Evolutionary conservation across 2,113 vertebrate species (phyloP).

Genomic region (Orthonyx spaldingii): DNA sequence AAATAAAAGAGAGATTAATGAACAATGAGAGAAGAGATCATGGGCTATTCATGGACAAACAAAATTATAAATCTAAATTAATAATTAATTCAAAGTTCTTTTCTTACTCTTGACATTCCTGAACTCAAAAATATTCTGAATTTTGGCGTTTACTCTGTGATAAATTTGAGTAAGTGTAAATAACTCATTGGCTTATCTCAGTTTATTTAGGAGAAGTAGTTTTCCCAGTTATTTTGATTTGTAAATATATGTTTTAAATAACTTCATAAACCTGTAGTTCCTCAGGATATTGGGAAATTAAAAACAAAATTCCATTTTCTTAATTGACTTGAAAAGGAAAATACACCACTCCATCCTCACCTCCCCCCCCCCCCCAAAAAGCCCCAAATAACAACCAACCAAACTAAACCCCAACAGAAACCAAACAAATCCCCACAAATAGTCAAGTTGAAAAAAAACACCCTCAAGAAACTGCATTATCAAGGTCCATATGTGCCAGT

Average conservation of each 20-base stretch:
- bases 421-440: neutral
- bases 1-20: neutral
- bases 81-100: neutral
- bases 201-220: neutral
- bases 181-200: neutral
- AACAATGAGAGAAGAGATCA: neutral
- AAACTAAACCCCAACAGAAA: neutral
- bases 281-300: neutral
- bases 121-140: neutral
- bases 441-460: neutral
- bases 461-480: neutral
- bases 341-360: fast-evolving
- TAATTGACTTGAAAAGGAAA: neutral
- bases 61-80: neutral
- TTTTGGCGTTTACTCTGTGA: neutral
- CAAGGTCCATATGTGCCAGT: neutral
- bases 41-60: neutral
- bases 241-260: neutral
- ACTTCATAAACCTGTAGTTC: neutral
- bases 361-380: neutral
- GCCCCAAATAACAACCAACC: fast-evolving
- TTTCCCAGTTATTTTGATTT: neutral
- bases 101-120: neutral
- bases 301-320: neutral
- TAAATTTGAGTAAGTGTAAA: neutral